Evolutionary conservation across 2,888 invertebrate species (phyloP).

Genomic region (Nemotelus pantherinus): DNA sequence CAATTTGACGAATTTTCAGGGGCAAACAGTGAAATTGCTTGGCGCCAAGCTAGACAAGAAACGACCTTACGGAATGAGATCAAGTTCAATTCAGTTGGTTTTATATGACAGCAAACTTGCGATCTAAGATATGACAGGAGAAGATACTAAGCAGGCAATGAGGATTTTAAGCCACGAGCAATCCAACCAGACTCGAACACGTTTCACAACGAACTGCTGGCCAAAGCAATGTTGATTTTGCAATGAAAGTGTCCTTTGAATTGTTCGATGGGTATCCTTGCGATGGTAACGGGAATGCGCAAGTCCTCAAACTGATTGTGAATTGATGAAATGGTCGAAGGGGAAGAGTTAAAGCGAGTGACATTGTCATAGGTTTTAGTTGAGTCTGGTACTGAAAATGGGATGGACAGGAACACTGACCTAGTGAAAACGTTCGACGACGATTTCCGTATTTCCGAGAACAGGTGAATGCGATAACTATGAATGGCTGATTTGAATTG

Average conservation of each 20-base stretch:
- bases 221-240: no score
- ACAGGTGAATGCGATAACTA: background rate
- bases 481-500: background rate
- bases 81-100: background rate
- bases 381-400: background rate
- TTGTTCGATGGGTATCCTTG: no score
- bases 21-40: background rate
- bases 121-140: no score
- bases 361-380: background rate
- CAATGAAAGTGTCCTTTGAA: no score
- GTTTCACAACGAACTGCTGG: background rate
- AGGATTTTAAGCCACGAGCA: background rate
- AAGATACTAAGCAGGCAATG: background rate
- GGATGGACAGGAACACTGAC: background rate
- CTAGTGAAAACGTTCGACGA: background rate
- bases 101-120: no score
- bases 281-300: background rate
- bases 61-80: background rate
- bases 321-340: background rate
- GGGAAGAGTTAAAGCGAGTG: background rate
- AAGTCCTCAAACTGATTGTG: background rate
- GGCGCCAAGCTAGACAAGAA: constrained; percentile 6
- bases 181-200: background rate
- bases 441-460: background rate
- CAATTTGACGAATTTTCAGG: no score